Conservation (phyloP, 1,140 invertebrate species). For the Megathymus violae region DNA sequence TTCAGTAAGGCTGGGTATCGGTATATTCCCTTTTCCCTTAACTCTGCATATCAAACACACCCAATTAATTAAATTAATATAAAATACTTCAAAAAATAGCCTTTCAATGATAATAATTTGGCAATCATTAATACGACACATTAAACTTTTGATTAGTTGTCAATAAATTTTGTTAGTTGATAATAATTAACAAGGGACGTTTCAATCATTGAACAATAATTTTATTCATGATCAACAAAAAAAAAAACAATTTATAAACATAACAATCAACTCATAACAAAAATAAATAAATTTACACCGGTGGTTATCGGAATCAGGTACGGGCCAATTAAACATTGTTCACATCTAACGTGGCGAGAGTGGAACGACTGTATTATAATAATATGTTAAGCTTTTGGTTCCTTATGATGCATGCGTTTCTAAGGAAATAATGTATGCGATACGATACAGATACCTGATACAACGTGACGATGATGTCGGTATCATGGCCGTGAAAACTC, state of each 20-base stretch:
- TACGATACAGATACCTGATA: too few species aligned
- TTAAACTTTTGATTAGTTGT: neutral
- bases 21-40: neutral
- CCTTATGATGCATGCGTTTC: too few species aligned
- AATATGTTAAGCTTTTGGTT: too few species aligned
- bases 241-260: slow-evolving; percentile 42
- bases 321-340: slow-evolving; percentile 49
- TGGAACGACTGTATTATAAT: too few species aligned
- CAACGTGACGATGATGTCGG: too few species aligned
- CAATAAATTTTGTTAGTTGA: slow-evolving; percentile 1
- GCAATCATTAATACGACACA: slow-evolving; percentile 30
- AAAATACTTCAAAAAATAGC: slow-evolving; percentile 30
- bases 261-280: slow-evolving; percentile 44
- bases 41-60: neutral
- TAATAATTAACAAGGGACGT: neutral
- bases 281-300: slow-evolving; percentile 44
- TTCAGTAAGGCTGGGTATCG: too few species aligned
- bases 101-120: slow-evolving; percentile 31
- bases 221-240: slow-evolving; percentile 36
- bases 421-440: too few species aligned
- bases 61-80: slow-evolving; percentile 16
- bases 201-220: slow-evolving; percentile 12
- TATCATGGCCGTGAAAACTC: too few species aligned
- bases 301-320: slow-evolving; percentile 59
- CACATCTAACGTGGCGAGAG: slow-evolving; percentile 25